These are phyloP conservation scores for Chloebia gouldiae DNA, from an alignment of 2,113 vertebrate species.

Conservation along the genomic window DNA sequence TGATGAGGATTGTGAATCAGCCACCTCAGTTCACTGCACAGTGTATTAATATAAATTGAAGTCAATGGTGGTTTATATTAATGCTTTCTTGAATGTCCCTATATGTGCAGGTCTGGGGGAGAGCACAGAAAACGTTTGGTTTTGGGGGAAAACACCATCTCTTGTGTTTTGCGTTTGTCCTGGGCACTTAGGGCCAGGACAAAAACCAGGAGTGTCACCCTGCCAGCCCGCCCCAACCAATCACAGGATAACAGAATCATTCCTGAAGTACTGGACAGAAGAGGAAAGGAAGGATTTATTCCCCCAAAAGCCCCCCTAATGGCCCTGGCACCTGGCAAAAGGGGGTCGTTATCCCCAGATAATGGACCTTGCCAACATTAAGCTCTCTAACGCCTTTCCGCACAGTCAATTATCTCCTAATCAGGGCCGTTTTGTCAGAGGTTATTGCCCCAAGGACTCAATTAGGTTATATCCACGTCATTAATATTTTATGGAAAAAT, in stretches of 20 bases:
- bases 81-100: neutral
- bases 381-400: conserved; percentile 65
- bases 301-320: conserved; percentile 33
- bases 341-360: conserved; percentile 71
- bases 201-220: neutral
- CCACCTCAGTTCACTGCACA: conserved; percentile 53
- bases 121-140: neutral
- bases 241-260: neutral
- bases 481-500: conserved; percentile 75
- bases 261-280: conserved; percentile 44
- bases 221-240: neutral
- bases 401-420: conserved; percentile 78
- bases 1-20: conserved; percentile 53
- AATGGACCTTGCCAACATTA: conserved; percentile 76
- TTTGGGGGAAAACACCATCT: neutral
- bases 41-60: conserved; percentile 53
- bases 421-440: conserved; percentile 78
- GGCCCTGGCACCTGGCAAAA: conserved; percentile 71
- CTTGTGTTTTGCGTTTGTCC: neutral
- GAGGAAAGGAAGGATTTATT: conserved; percentile 66
- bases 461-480: conserved; percentile 71
- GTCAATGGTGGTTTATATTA: conserved; percentile 36
- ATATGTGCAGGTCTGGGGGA: neutral
- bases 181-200: neutral
- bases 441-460: conserved; percentile 80